These are phyloP conservation scores for Branchellion lobata DNA, from an alignment of 2,888 invertebrate genomes.

Conservation along the genomic window DNA sequence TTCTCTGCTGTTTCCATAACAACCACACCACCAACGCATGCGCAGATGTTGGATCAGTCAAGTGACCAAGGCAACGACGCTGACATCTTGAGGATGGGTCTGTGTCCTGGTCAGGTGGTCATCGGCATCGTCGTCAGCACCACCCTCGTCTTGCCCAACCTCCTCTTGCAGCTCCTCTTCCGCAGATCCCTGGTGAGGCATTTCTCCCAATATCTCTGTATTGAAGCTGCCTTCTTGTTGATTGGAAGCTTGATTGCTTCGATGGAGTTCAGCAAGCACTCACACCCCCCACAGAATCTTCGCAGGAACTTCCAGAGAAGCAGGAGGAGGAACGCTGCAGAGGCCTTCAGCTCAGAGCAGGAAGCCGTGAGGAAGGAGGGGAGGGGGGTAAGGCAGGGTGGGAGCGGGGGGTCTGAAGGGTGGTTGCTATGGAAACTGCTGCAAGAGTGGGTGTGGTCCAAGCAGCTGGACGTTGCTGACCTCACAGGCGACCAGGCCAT, in stretches of 20 bases:
- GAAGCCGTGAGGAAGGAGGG: too few species aligned
- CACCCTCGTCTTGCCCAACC: constrained; percentile 56
- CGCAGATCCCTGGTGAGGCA: constrained; percentile 57
- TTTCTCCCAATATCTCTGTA: neutral
- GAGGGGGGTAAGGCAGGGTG: neutral
- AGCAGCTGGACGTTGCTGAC: neutral
- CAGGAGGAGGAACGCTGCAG: too few species aligned
- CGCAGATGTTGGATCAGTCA: too few species aligned
- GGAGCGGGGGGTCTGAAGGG: neutral
- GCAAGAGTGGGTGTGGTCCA: constrained; percentile 19
- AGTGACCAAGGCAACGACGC: too few species aligned
- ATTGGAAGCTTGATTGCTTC: too few species aligned
- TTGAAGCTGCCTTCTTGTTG: too few species aligned
- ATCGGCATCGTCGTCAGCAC: constrained; percentile 57
- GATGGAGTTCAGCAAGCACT: too few species aligned
- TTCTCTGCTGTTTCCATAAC: too few species aligned
- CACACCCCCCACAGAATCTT: too few species aligned
- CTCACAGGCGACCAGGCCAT: neutral
- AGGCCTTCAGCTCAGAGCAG: too few species aligned
- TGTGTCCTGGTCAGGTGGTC: constrained; percentile 49
- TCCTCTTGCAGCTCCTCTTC: constrained; percentile 58
- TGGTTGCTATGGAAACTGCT: constrained; percentile 8
- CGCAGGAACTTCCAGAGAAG: too few species aligned
- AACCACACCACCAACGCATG: too few species aligned
- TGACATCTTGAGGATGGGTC: neutral